Percentiles rank a stretch among this genome's conserved stretches.
Conservation (phyloP, 2,113 vertebrate genomes). For the Coryphaenoides rupestris region DNA sequence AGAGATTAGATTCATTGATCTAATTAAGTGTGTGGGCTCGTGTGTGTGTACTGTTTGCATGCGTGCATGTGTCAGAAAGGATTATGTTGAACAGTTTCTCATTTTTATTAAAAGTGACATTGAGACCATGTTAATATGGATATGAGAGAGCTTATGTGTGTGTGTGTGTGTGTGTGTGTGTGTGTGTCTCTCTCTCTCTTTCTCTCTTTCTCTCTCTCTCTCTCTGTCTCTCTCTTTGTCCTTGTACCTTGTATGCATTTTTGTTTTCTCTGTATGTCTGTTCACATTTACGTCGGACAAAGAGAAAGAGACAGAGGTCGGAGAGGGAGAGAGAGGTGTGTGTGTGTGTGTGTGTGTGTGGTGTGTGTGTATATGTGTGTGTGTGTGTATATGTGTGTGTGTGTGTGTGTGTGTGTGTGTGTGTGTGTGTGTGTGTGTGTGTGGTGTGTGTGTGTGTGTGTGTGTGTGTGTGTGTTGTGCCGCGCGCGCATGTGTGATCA, state of each 20-base stretch:
- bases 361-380: no score
- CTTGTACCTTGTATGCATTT: neutral
- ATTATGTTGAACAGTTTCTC: neutral
- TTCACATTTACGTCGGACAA: no score
- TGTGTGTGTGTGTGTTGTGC: no score
- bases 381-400: no score
- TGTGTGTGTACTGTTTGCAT: constrained; percentile 5
- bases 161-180: constrained; percentile 20
- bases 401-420: no score
- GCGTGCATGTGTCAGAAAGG: neutral
- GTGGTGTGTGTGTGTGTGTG: no score
- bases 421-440: no score
- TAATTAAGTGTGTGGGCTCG: constrained; percentile 7
- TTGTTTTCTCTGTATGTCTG: constrained; percentile 3
- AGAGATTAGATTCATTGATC: neutral
- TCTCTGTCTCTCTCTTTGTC: neutral
- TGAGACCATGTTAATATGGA: no score
- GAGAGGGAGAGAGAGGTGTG: no score
- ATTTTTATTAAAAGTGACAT: neutral
- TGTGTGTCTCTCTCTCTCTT: constrained; percentile 27
- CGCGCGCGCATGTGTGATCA: no score
- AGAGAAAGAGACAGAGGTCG: no score
- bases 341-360: neutral
- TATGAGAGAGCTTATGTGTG: constrained; percentile 8
- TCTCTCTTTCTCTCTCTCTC: constrained; percentile 19